A percentile compares a stretch with the other conserved stretches of the same genome.
Conservation (phyloP, 2,113 vertebrate genomes). For the Eurypyga helias region DNA sequence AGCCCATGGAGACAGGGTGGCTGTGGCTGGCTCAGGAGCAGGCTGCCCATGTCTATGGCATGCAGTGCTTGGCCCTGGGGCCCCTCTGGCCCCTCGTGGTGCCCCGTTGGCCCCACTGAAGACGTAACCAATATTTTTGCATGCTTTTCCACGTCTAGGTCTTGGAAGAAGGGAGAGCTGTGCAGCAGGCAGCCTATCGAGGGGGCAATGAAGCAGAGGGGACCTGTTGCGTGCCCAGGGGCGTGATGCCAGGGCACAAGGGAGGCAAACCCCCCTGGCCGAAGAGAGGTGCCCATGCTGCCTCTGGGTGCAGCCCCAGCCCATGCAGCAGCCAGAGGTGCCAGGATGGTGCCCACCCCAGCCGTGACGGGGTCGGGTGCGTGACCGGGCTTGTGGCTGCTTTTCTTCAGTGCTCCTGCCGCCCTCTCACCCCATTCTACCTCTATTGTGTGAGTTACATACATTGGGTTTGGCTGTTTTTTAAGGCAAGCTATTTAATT, state of each 20-base stretch:
- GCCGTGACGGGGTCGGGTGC: accelerated
- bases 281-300: too few species aligned
- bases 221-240: not conserved
- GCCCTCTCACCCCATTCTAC: not conserved
- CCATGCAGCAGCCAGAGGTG: too few species aligned
- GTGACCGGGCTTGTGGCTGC: accelerated
- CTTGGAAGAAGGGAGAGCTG: not conserved
- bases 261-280: too few species aligned
- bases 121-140: not conserved
- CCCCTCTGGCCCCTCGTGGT: not conserved
- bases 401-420: not conserved
- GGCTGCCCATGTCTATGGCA: not conserved
- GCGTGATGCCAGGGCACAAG: too few species aligned
- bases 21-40: not conserved
- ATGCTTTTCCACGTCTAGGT: not conserved
- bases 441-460: not conserved
- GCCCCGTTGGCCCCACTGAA: not conserved
- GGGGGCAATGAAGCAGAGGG: accelerated
- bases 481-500: not conserved
- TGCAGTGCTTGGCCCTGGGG: accelerated
- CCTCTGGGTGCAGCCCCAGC: too few species aligned
- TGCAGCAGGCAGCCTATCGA: not conserved
- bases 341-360: too few species aligned
- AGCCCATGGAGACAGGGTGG: not conserved
- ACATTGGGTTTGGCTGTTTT: not conserved